phyloP scores from a whole-genome alignment of 2,888 invertebrate species.

The Cephus runcator region DNA sequence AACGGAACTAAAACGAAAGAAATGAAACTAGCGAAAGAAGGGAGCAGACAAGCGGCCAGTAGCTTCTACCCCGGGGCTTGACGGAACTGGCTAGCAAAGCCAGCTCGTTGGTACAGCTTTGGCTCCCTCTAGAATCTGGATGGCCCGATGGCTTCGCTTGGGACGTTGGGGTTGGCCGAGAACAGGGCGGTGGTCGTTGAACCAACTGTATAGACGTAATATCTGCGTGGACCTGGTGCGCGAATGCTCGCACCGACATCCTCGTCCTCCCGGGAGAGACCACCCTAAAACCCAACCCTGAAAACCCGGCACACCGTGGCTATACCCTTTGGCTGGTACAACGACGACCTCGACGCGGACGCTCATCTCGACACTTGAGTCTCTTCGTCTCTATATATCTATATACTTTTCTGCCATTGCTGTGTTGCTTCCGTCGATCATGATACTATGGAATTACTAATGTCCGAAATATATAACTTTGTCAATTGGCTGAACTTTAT shows the following conservation, averaged over 20 bases:
- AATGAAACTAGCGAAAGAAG: constrained; percentile 66
- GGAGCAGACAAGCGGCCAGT: constrained; percentile 70
- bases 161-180: constrained; percentile 57
- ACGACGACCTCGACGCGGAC: not conserved
- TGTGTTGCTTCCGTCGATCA: not conserved
- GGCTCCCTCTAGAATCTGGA: constrained; percentile 24
- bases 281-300: constrained; percentile 26
- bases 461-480: not conserved
- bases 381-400: not conserved
- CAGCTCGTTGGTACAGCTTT: constrained; percentile 44
- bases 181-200: constrained; percentile 66
- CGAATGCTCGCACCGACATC: constrained; percentile 24
- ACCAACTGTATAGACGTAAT: constrained; percentile 54
- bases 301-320: constrained; percentile 17
- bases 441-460: not conserved
- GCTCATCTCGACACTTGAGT: not conserved
- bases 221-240: constrained; percentile 57
- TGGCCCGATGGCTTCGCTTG: constrained; percentile 28
- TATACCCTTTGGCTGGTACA: not conserved
- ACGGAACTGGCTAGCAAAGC: constrained; percentile 61
- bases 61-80: constrained; percentile 70
- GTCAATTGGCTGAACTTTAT: not conserved
- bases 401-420: not conserved
- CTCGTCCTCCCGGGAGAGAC: constrained; percentile 17
- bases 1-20: constrained; percentile 61